These are phyloP conservation scores for Pseudomyrmex pallidus DNA, from an alignment of 1,140 invertebrate genomes.

Conservation along the genomic window DNA sequence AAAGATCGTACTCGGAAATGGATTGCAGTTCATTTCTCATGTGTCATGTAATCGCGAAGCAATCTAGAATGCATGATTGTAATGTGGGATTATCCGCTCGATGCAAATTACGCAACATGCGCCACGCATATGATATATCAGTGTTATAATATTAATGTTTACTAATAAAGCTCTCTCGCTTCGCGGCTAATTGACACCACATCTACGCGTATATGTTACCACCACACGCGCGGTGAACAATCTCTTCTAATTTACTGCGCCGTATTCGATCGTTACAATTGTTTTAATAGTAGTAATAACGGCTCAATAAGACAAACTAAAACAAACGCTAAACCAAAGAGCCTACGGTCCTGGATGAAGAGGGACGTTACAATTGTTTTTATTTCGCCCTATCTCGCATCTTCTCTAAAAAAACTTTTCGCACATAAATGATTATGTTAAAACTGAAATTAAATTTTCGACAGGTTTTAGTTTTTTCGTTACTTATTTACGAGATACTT, in stretches of 20 bases:
- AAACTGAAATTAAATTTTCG: background rate
- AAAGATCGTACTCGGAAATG: too few relatives aligned
- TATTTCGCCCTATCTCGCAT: background rate
- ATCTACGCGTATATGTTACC: background rate
- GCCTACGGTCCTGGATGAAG: too few relatives aligned
- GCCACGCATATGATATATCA: background rate
- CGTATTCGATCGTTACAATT: background rate
- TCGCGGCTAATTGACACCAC: background rate
- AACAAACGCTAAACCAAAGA: too few relatives aligned
- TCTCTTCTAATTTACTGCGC: background rate
- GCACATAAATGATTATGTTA: background rate
- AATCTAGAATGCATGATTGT: too few relatives aligned
- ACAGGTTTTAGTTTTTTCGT: background rate
- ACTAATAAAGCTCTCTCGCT: background rate
- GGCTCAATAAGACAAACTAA: too few relatives aligned
- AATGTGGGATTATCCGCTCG: background rate
- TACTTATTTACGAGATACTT: background rate
- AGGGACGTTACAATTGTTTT: background rate
- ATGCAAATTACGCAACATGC: slow-evolving; percentile 3
- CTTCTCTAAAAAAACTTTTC: background rate
- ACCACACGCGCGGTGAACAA: background rate
- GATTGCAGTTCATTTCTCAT: background rate
- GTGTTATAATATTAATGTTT: slow-evolving; percentile 9
- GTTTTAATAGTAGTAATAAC: too few relatives aligned
- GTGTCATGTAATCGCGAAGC: slow-evolving; percentile 1